Percentiles rank a stretch among this genome's conserved stretches.
Conservation (phyloP, 2,113 vertebrate species). For the Rhipidura dahli region DNA sequence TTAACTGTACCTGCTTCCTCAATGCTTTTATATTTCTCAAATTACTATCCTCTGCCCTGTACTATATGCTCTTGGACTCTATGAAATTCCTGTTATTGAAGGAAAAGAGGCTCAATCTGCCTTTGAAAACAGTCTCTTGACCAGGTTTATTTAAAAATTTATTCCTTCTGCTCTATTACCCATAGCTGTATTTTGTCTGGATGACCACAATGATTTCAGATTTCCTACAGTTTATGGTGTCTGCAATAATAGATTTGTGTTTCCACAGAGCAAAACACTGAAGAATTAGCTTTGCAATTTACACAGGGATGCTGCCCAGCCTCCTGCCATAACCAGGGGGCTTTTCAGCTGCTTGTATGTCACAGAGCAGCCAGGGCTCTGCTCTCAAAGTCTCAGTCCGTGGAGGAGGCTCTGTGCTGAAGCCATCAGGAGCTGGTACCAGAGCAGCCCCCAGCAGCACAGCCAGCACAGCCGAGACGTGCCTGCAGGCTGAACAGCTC, state of each 20-base stretch:
- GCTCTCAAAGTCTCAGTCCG: not conserved
- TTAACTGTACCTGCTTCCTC: not conserved
- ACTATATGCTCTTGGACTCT: not conserved
- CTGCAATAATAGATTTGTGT: not conserved
- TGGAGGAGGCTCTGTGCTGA: not conserved
- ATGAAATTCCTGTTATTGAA: not conserved
- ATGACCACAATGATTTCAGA: not conserved
- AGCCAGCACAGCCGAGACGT: not conserved
- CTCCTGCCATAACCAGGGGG: not conserved
- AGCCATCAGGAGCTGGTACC: not conserved
- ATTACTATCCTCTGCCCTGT: not conserved
- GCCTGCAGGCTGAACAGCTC: not conserved
- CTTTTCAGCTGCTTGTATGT: fast-evolving
- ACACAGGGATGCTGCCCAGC: not conserved
- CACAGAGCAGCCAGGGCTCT: not conserved
- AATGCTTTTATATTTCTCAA: not conserved
- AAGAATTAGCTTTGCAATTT: not conserved
- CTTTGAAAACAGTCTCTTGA: not conserved
- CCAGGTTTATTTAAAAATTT: not conserved
- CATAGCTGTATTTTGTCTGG: not conserved
- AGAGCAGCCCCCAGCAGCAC: not conserved
- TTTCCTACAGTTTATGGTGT: not conserved
- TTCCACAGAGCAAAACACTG: not conserved
- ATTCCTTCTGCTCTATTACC: not conserved
- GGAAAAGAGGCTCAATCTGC: not conserved